These are phyloP conservation scores for Hyposoter didymator DNA, from an alignment of 2,888 invertebrate species.

Conservation along the genomic window DNA sequence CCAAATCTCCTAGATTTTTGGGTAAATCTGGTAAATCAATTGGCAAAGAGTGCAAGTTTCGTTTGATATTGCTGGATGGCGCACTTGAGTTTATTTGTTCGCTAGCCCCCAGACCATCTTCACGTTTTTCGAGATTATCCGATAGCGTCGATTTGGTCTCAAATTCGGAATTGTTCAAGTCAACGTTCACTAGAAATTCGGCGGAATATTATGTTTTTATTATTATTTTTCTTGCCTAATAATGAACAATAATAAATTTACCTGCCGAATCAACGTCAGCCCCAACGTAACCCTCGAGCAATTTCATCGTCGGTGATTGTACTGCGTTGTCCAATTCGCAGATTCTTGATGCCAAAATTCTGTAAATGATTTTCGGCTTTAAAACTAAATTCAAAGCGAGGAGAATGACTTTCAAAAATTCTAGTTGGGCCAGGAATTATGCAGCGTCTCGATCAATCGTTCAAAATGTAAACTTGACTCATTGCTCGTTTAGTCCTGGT, in stretches of 20 bases:
- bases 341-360: constrained; percentile 92
- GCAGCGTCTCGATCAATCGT: neutral
- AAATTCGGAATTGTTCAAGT: constrained; percentile 63
- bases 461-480: neutral
- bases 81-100: constrained; percentile 64
- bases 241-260: constrained; percentile 45
- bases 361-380: constrained; percentile 81
- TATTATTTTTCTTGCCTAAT: constrained; percentile 26
- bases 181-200: constrained; percentile 53
- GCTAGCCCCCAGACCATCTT: constrained; percentile 63
- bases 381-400: neutral
- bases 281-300: constrained; percentile 87
- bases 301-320: constrained; percentile 89
- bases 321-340: constrained; percentile 92
- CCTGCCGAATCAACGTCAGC: constrained; percentile 84
- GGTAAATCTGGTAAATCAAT: constrained; percentile 76
- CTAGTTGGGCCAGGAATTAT: neutral
- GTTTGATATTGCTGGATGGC: constrained; percentile 38
- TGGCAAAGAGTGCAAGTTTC: constrained; percentile 62
- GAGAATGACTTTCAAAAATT: neutral
- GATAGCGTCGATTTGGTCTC: constrained; percentile 57
- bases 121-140: constrained; percentile 60
- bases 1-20: constrained; percentile 77
- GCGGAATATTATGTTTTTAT: neutral
- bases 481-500: neutral